Evolutionary conservation across 92 coral and sea anemone species (phyloP).

Genomic region (Actinostola sp.): DNA sequence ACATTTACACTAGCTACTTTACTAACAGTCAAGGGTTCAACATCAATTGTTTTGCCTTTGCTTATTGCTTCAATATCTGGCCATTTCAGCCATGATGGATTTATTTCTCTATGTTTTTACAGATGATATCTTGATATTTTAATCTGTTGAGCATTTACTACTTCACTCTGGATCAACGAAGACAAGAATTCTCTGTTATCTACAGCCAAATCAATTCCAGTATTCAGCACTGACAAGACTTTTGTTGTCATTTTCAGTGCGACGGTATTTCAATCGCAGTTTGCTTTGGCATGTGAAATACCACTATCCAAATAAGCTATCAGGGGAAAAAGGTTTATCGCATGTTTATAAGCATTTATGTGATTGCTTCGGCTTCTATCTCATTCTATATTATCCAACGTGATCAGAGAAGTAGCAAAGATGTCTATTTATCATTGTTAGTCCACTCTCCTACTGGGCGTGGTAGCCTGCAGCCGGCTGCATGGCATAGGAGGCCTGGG

Average conservation of each 20-base stretch:
- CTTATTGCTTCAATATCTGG: conserved; percentile 1
- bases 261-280: too few relatives aligned
- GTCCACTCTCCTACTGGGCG: conserved; percentile 42
- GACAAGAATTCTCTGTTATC: background rate
- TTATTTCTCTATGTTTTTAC: background rate
- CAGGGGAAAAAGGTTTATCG: too few relatives aligned
- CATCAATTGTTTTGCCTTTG: background rate
- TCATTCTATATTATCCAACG: too few relatives aligned
- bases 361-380: too few relatives aligned
- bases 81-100: background rate
- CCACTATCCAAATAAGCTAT: too few relatives aligned
- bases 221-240: background rate
- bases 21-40: conserved; percentile 68
- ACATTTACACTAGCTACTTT: conserved; percentile 24
- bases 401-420: conserved; percentile 33
- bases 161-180: background rate
- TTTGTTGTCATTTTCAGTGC: background rate
- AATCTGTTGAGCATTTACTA: background rate
- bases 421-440: background rate
- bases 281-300: too few relatives aligned
- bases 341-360: too few relatives aligned
- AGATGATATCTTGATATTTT: background rate
- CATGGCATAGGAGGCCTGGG: conserved; percentile 72
- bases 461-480: conserved; percentile 93
- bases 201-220: conserved; percentile 15